A percentile compares a stretch with the other conserved stretches of the same genome.
Evolutionary conservation across 2,797 vertebrate species (phyloP).

Genomic region (Peromyscus eremicus): DNA sequence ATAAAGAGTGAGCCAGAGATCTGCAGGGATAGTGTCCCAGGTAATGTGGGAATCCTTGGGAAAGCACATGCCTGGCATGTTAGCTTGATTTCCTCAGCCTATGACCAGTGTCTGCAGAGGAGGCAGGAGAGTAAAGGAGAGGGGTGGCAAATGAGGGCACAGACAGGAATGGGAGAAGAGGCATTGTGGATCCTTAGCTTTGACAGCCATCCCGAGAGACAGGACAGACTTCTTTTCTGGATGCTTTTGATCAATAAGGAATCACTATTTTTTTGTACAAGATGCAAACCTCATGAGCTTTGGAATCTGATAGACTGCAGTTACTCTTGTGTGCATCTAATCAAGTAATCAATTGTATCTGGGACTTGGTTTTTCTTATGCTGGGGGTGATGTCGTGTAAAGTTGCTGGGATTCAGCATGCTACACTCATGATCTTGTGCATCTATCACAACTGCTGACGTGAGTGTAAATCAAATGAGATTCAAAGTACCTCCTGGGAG

Average conservation of each 20-base stretch:
- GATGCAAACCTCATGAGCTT: not conserved
- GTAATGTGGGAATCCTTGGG: too few relatives aligned
- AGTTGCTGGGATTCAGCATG: not conserved
- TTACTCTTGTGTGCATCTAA: not conserved
- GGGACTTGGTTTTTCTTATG: not conserved
- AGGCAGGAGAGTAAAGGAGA: not conserved
- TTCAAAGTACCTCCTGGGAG: not conserved
- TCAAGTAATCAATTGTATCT: not conserved
- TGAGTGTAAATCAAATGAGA: conserved; percentile 38
- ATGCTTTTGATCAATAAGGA: not conserved
- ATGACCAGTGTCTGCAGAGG: not conserved
- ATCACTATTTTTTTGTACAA: not conserved
- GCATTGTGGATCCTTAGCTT: not conserved
- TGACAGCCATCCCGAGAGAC: not conserved
- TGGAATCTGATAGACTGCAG: not conserved
- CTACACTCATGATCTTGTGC: not conserved
- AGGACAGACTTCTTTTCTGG: not conserved
- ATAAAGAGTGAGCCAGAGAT: not conserved
- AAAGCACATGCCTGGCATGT: too few relatives aligned
- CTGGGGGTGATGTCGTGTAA: not conserved
- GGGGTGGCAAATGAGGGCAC: not conserved
- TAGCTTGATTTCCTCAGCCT: not conserved
- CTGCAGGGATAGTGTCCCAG: not conserved
- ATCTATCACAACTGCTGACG: not conserved
- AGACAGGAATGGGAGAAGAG: not conserved